phyloP scores from a whole-genome alignment of 2,888 invertebrate genomes.

The Formica aserva region DNA sequence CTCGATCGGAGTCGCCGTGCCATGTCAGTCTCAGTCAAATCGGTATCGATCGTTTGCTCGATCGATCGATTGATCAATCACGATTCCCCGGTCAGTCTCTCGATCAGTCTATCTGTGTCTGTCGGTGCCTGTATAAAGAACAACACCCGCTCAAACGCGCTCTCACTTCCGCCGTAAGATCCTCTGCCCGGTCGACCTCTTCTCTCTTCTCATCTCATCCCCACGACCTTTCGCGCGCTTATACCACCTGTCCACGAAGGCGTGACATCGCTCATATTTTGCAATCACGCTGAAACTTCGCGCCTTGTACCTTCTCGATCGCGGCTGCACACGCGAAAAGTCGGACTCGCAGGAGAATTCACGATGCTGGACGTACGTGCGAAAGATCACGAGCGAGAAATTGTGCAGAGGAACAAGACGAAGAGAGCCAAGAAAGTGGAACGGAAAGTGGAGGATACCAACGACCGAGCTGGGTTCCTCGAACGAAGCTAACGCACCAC shows the following conservation, averaged over 20 bases:
- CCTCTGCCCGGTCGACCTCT: conserved; percentile 43
- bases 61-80: conserved; percentile 64
- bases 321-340: conserved; percentile 16
- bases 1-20: conserved; percentile 85
- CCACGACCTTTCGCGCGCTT: conserved; percentile 50
- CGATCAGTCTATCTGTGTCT: conserved; percentile 81
- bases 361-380: conserved; percentile 29
- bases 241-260: conserved; percentile 14
- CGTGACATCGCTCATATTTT: neutral
- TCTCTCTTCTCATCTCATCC: conserved; percentile 47
- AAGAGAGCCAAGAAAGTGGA: conserved; percentile 48
- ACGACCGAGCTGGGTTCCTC: conserved; percentile 68
- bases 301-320: conserved; percentile 36
- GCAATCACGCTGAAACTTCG: neutral
- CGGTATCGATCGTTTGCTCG: conserved; percentile 67
- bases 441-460: conserved; percentile 59
- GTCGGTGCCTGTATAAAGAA: conserved; percentile 79
- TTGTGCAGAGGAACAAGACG: conserved; percentile 29
- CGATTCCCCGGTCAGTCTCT: conserved; percentile 75
- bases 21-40: conserved; percentile 84
- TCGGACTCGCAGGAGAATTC: conserved; percentile 28
- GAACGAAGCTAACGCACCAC: conserved; percentile 66
- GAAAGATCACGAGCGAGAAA: conserved; percentile 21
- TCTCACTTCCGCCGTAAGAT: conserved; percentile 56
- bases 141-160: conserved; percentile 59